phyloP scores from a whole-genome alignment of 2,113 vertebrate genomes.

The Lagopus leucura region DNA sequence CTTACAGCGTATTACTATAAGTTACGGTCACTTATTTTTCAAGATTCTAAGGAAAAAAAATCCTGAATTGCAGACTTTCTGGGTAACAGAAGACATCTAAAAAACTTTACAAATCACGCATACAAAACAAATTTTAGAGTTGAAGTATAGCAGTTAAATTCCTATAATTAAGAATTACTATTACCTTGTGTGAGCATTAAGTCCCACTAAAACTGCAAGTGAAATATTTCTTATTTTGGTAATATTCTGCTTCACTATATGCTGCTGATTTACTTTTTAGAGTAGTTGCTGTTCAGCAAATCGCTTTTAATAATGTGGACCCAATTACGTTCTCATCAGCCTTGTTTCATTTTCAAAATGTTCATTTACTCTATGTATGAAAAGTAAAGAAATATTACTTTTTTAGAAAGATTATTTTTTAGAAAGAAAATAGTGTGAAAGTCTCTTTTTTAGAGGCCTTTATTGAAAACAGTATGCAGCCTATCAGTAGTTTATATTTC shows the following conservation, averaged over 20 bases:
- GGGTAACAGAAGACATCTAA: background rate
- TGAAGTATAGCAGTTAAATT: background rate
- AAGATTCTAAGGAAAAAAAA: background rate
- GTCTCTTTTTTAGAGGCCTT: background rate
- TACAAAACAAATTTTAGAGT: background rate
- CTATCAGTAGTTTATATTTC: background rate
- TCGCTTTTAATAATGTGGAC: rapidly evolving
- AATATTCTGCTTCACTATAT: background rate
- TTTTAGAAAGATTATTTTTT: background rate
- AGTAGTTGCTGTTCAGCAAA: background rate
- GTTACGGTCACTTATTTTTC: background rate
- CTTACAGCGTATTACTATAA: background rate
- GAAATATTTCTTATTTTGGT: background rate
- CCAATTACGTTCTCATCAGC: background rate
- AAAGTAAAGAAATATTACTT: rapidly evolving
- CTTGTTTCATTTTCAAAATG: background rate
- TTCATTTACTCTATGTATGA: rapidly evolving
- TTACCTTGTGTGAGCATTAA: background rate
- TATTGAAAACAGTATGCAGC: background rate
- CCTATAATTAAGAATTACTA: background rate
- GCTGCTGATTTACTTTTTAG: background rate
- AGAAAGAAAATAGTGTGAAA: background rate
- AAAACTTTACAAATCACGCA: background rate
- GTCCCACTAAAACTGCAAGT: background rate
- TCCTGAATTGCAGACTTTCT: background rate